Evolutionary conservation across 2,797 vertebrate genomes (phyloP), one percentile per base, ranked within the genome.

Genomic region (Myotis planiceps): DNA sequence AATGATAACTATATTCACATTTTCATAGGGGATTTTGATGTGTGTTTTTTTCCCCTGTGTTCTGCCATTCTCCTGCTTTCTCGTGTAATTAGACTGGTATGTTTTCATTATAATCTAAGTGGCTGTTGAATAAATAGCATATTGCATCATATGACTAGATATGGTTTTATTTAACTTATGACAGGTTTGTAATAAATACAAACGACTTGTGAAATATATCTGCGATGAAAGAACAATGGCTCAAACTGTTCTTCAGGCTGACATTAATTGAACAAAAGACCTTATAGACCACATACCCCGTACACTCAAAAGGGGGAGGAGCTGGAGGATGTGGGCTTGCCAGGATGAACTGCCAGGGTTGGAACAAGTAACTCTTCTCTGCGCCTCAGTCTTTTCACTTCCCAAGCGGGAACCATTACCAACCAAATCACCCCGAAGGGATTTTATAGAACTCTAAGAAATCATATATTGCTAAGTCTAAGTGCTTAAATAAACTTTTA

Each of bases 161-260:
- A 88, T 18, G 32, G 51, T 81, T 89, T 93, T 90, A 9, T 92
- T 90, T 93, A 90, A 82, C 15, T 83, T 85, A n/a, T 32, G 32
- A 91, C 12, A 95, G 32, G 0, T 74, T 90, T 76, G 3, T 74
- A 82, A 47, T 85, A 53, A 49, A 74, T 68, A 66, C 60, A 71
- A 63, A 63, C 84, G 58, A 39, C n/a, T 93, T 92, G 27, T 9
- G 14, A 91, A 92, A 63, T 60, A 9, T 25, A 66, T 23, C 47
- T 69, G 14, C 71, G 58, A 76, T 74, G 65, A 74, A 91, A 86
- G 53, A 79, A 45, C 25, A 81, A 18, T 84, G 32, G 13, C 27
- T 90, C 6, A 47, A 4, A 32, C 21, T 79, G 23, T 68, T 65
- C 66, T 65, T 16, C 45, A 78, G 12, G 37, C 34, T 71, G 29